Conservation (phyloP, 2,113 vertebrate genomes). For the Odocoileus virginianus region DNA sequence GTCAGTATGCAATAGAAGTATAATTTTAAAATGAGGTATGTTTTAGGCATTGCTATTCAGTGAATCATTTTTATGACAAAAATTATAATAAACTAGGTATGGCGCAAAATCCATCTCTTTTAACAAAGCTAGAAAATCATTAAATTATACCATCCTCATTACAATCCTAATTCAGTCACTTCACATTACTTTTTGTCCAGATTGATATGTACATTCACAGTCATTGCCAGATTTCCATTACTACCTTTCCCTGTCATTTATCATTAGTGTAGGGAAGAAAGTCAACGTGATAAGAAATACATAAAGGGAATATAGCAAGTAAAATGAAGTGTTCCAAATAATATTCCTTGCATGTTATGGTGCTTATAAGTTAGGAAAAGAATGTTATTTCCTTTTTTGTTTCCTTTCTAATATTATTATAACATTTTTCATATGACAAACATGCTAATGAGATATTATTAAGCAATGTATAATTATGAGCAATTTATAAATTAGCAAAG, state of each 20-base stretch:
- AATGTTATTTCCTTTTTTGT: not conserved
- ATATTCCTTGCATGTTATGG: not conserved
- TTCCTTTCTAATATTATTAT: not conserved
- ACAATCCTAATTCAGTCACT: not conserved
- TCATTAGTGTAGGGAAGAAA: not conserved
- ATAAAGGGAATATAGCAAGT: slow-evolving; percentile 12
- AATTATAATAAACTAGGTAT: slow-evolving; percentile 17
- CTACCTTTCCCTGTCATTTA: not conserved
- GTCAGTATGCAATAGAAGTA: not conserved
- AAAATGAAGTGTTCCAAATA: not conserved
- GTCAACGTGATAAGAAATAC: slow-evolving; percentile 3
- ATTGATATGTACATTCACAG: not conserved
- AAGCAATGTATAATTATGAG: not conserved
- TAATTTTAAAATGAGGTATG: slow-evolving; percentile 8
- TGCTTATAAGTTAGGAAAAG: not conserved
- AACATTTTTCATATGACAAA: not conserved
- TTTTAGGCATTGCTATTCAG: not conserved
- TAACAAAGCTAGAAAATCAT: slow-evolving; percentile 22
- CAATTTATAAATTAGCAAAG: not conserved
- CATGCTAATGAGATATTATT: not conserved
- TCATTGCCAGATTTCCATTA: slow-evolving; percentile 31
- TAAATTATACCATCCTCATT: slow-evolving; percentile 24
- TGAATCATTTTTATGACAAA: slow-evolving; percentile 54
- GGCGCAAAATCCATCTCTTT: slow-evolving; percentile 22
- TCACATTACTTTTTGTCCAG: not conserved